A percentile compares a stretch with the other conserved stretches of the same genome.
Conservation (phyloP, 2,888 invertebrate genomes). For the Biston stratarius region DNA sequence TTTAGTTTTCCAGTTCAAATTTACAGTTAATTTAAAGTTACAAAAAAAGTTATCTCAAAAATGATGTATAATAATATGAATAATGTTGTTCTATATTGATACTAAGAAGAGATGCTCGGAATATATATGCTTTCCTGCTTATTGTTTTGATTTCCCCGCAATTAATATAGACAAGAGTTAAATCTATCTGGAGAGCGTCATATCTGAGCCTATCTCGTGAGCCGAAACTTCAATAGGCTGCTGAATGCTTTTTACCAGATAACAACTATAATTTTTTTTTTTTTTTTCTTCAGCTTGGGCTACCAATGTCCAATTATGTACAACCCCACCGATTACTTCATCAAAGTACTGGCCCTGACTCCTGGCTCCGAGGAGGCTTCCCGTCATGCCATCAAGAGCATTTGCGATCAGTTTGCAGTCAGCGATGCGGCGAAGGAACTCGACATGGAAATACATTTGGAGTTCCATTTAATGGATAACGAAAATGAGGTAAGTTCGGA, state of each 20-base stretch:
- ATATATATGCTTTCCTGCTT: too few species aligned
- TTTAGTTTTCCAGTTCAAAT: too few species aligned
- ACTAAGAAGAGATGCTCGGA: too few species aligned
- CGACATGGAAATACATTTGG: slow-evolving; percentile 90
- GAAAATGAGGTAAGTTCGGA: slow-evolving; percentile 76
- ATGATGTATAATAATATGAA: too few species aligned
- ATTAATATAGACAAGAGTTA: too few species aligned
- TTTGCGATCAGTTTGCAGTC: slow-evolving; percentile 92
- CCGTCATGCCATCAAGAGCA: slow-evolving; percentile 88
- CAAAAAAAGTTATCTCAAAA: too few species aligned
- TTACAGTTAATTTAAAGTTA: too few species aligned
- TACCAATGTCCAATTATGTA: slow-evolving; percentile 92
- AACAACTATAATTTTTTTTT: not conserved
- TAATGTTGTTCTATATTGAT: too few species aligned
- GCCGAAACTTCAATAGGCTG: too few species aligned
- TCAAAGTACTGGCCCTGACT: slow-evolving; percentile 92
- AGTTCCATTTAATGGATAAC: slow-evolving; percentile 87
- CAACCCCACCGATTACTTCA: slow-evolving; percentile 96
- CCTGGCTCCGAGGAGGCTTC: slow-evolving; percentile 92
- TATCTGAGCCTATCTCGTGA: too few species aligned
- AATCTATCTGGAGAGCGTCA: too few species aligned
- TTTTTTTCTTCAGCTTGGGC: slow-evolving; percentile 85
- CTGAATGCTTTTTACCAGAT: not conserved
- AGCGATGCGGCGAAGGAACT: slow-evolving; percentile 92
- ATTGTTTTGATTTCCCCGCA: too few species aligned